Evolutionary conservation across 2,888 invertebrate genomes (phyloP).

Genomic region (Cosmopolites sordidus): DNA sequence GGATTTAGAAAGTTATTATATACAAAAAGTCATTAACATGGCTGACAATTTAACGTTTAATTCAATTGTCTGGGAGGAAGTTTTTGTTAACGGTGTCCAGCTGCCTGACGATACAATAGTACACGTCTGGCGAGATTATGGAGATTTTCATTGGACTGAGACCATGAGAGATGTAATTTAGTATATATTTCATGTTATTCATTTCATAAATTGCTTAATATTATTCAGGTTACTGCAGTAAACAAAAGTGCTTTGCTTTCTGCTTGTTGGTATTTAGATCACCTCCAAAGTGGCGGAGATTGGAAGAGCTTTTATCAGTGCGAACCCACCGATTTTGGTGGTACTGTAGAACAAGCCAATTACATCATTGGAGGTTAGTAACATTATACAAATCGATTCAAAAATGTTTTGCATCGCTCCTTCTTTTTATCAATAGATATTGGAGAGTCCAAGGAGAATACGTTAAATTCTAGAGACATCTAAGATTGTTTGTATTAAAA

Average conservation of each 20-base stretch:
- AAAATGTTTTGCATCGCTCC: too few species aligned
- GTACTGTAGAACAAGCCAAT: constrained; percentile 53
- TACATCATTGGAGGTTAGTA: constrained; percentile 62
- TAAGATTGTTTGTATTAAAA: too few species aligned
- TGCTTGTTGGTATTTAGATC: constrained; percentile 84
- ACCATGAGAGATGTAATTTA: constrained; percentile 19
- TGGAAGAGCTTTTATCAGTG: constrained; percentile 67
- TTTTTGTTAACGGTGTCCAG: constrained; percentile 68
- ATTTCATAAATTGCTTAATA: not conserved
- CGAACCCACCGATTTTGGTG: constrained; percentile 59
- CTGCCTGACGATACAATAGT: constrained; percentile 64
- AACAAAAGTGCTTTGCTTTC: constrained; percentile 71
- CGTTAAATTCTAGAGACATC: too few species aligned
- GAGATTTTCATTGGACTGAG: constrained; percentile 12
- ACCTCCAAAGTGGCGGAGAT: constrained; percentile 60
- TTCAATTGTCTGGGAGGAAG: constrained; percentile 83
- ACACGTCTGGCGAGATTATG: constrained; percentile 69
- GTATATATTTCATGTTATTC: not conserved
- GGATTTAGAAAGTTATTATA: constrained; percentile 65
- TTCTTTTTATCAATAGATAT: too few species aligned
- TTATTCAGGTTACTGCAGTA: constrained; percentile 53
- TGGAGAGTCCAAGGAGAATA: too few species aligned
- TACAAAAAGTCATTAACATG: constrained; percentile 57
- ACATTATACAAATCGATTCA: too few species aligned
- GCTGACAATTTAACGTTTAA: constrained; percentile 50